Conservation (phyloP, 2,797 vertebrate genomes). For the Cheirogaleus major region DNA sequence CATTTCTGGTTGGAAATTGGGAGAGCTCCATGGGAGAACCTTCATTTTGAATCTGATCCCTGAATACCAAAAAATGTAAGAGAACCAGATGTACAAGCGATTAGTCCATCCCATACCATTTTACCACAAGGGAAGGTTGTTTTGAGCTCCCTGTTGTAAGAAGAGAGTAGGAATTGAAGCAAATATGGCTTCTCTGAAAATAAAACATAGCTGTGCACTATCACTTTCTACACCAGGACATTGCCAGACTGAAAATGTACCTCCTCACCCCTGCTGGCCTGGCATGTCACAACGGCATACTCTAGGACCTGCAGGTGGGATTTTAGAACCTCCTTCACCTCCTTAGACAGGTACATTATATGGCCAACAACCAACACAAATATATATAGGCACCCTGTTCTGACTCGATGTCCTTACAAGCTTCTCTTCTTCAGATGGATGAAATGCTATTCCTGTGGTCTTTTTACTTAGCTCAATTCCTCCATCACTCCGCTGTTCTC, state of each 20-base stretch:
- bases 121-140: neutral
- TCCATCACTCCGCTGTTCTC: neutral
- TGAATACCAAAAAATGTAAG: neutral
- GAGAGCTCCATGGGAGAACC: neutral
- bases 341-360: neutral
- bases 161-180: neutral
- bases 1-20: neutral
- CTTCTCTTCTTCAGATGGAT: neutral
- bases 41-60: neutral
- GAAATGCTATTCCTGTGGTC: neutral
- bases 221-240: neutral
- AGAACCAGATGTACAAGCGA: neutral
- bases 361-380: neutral
- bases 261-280: neutral
- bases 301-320: neutral
- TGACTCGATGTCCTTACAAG: neutral
- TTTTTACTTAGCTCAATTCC: neutral
- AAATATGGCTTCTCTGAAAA: neutral
- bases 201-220: neutral
- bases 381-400: neutral
- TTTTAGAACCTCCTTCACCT: neutral
- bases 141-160: neutral
- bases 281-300: neutral
- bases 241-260: neutral
- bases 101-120: neutral